Evolutionary conservation across 2,797 vertebrate genomes (phyloP), one percentile per base, ranked within the genome.

Genomic region (Microctenopoma lineatum): DNA sequence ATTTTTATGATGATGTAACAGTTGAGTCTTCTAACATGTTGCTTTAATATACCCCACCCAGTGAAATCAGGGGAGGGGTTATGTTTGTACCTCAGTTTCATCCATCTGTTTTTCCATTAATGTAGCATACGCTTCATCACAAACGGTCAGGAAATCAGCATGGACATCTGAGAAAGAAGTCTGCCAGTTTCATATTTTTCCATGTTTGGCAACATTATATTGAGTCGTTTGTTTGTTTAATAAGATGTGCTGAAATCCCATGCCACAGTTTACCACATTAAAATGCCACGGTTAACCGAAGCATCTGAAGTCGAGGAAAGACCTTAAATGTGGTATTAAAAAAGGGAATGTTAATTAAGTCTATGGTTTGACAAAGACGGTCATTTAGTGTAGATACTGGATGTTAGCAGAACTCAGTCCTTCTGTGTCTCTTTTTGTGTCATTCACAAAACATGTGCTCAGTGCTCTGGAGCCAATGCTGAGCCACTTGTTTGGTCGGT

Each of bases 141-240:
- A 45, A 15, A 61, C 50, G 27, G 27, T 64, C 16, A 26, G 62
- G 18, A 68, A 51, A 72, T 59, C 51, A 65, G 14, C 70, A 58
- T 21, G 66, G 52, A 56, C 32, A 1, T 34, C 32, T 34, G 2
- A 8, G 32, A 34, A 1, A 34, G 32, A 34, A 34, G 9, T 34
- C 7, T 34, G 32, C 62, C 57, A 46, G 58, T 75, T 81, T 69
- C 57, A 44, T 34, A 54, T 38, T 69, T 55, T 32, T 12, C 4
- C 42, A 54, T 57, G 44, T 63, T 75, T 64, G 70, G 50, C 48
- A 51, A 61, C 21, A 54, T 34, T 48, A 56, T 53, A 21, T 44
- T 64, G 54, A 21, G 1, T 21, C 5, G 29, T 32, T 34, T 34
- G 9, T 34, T 8, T 34, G 32, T 68, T 21, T 29, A 34, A 36